These are phyloP conservation scores for Latrodectus geometricus DNA, from an alignment of 1,140 invertebrate genomes.

Conservation along the genomic window DNA sequence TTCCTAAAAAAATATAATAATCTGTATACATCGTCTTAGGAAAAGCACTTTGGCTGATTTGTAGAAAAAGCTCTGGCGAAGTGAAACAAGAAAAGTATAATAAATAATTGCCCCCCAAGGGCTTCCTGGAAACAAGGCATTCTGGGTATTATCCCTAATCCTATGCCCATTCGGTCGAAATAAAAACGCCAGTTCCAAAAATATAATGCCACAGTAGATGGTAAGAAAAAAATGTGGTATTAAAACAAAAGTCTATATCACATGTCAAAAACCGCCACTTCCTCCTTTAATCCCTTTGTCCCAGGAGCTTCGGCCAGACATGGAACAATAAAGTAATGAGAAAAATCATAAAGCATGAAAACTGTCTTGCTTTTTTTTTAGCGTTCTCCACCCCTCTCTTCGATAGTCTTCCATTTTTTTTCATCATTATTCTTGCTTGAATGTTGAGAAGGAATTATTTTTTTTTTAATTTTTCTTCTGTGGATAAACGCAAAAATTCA, in stretches of 20 bases:
- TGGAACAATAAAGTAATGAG: conserved; percentile 59
- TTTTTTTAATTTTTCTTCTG: conserved; percentile 10
- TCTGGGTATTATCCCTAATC: conserved; percentile 48
- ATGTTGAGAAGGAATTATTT: background rate
- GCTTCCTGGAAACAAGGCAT: conserved; percentile 31
- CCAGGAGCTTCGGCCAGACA: conserved; percentile 23
- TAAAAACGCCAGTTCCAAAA: conserved; percentile 33
- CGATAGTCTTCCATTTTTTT: background rate
- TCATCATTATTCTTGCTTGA: background rate
- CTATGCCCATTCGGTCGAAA: conserved; percentile 31
- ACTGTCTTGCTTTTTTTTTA: conserved; percentile 28
- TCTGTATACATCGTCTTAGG: background rate
- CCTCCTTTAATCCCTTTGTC: conserved; percentile 50
- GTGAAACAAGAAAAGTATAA: conserved; percentile 25
- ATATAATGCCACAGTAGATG: conserved; percentile 32
- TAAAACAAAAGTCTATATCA: conserved; percentile 57
- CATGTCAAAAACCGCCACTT: conserved; percentile 57
- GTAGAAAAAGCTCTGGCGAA: conserved; percentile 11
- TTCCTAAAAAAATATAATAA: too few species aligned
- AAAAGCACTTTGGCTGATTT: conserved; percentile 53
- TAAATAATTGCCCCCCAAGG: conserved; percentile 59
- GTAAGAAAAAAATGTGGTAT: conserved; percentile 39
- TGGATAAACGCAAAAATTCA: conserved; percentile 45
- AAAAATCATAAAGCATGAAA: conserved; percentile 62
- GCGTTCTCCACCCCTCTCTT: conserved; percentile 3